Evolutionary conservation across 2,888 invertebrate species (phyloP).

Genomic region (Apotomis turbidana): DNA sequence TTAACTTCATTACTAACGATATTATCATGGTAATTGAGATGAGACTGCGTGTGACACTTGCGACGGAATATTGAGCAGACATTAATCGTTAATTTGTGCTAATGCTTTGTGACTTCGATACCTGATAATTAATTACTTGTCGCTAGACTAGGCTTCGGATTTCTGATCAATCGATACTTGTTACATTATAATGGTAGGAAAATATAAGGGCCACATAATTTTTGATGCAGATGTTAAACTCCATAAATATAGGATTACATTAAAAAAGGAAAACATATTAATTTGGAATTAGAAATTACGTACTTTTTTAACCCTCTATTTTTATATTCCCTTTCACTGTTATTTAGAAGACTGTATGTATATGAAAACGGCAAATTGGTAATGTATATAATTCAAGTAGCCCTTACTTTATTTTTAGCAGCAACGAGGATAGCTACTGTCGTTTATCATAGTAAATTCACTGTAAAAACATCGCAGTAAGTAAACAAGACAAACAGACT

Average conservation of each 20-base stretch:
- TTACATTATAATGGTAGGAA: not conserved
- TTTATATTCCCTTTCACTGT: too few species aligned
- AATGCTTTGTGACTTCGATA: slow-evolving; percentile 19
- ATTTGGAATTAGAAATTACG: too few species aligned
- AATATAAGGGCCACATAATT: too few species aligned
- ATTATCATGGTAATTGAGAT: slow-evolving; percentile 46
- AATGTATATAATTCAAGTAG: too few species aligned
- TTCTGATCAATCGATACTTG: not conserved
- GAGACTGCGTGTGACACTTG: slow-evolving; percentile 30
- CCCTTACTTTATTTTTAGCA: too few species aligned
- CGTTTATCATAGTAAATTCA: not conserved
- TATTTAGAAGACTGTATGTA: too few species aligned
- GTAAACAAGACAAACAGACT: slow-evolving; percentile 6
- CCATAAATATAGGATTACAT: too few species aligned
- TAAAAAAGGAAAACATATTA: too few species aligned
- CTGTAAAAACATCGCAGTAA: not conserved
- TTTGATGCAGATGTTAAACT: too few species aligned
- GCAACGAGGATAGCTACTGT: not conserved
- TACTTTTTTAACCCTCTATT: too few species aligned
- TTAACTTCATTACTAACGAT: slow-evolving; percentile 47
- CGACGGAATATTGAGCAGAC: slow-evolving; percentile 20
- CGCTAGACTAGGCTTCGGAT: not conserved
- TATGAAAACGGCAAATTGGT: too few species aligned
- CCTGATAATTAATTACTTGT: slow-evolving; percentile 9
- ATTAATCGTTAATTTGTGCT: slow-evolving; percentile 37